Evolutionary conservation across 2,888 invertebrate species (phyloP).

Genomic region (Monopis laevigella): DNA sequence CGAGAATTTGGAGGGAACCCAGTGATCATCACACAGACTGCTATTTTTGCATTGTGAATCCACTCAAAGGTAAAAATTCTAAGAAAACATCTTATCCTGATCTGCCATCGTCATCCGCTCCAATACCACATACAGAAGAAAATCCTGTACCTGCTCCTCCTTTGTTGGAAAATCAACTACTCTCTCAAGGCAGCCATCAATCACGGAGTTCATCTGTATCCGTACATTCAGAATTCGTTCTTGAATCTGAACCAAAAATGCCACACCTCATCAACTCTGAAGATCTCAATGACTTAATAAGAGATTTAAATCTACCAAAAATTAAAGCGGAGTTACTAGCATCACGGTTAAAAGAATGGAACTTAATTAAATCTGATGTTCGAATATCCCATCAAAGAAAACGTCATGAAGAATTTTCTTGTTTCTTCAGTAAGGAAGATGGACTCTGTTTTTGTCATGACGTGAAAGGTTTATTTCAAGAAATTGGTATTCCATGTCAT

Average conservation of each 20-base stretch:
- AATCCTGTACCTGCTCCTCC: not conserved
- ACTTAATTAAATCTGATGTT: too few species aligned
- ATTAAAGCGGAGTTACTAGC: too few species aligned
- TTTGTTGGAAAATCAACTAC: not conserved
- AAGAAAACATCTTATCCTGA: not conserved
- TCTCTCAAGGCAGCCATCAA: not conserved
- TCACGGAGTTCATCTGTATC: not conserved
- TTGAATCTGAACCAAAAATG: not conserved
- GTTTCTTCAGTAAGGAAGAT: too few species aligned
- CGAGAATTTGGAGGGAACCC: not conserved
- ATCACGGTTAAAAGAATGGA: too few species aligned
- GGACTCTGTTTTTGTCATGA: too few species aligned
- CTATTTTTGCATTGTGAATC: not conserved
- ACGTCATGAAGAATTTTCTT: too few species aligned
- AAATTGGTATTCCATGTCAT: too few species aligned
- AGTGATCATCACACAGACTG: not conserved
- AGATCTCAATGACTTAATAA: not conserved
- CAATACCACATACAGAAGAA: not conserved
- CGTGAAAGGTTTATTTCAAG: too few species aligned
- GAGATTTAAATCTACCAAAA: too few species aligned
- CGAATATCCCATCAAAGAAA: too few species aligned
- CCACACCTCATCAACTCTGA: not conserved
- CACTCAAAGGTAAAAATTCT: not conserved
- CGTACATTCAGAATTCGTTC: not conserved
- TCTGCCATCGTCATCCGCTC: not conserved